Conservation (phyloP, 2,797 vertebrate species). For the Ctenopoma kingsleyae region DNA sequence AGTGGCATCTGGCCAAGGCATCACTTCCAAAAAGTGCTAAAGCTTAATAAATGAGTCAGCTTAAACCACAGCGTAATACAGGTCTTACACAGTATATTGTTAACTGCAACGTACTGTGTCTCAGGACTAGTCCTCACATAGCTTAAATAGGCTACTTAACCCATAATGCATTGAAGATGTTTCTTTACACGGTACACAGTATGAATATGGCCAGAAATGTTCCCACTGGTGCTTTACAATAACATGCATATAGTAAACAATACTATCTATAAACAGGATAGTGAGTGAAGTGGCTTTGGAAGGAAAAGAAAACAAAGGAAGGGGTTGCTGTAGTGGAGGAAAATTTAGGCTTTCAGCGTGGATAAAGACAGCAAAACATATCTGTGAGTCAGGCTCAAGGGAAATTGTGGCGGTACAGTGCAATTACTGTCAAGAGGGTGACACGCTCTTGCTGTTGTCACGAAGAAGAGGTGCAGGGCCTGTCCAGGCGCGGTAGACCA, state of each 20-base stretch:
- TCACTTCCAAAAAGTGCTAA: conserved; percentile 73
- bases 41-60: conserved; percentile 63
- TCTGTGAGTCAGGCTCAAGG: conserved; percentile 64
- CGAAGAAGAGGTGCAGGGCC: conserved; percentile 71
- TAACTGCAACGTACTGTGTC: conserved; percentile 8
- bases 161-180: conserved; percentile 28
- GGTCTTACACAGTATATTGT: conserved; percentile 23
- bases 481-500: conserved; percentile 90
- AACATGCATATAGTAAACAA: conserved; percentile 81
- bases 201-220: conserved; percentile 66
- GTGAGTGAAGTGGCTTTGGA: conserved; percentile 54
- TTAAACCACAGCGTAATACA: conserved; percentile 46
- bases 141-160: conserved; percentile 30
- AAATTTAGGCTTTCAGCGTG: conserved; percentile 38
- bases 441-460: conserved; percentile 69
- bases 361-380: conserved; percentile 63
- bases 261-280: conserved; percentile 62
- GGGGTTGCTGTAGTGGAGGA: conserved; percentile 7
- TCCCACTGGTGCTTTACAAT: conserved; percentile 66
- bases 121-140: conserved; percentile 28
- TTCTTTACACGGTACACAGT: conserved; percentile 53
- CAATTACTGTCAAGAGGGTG: conserved; percentile 79
- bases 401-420: conserved; percentile 41
- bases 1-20: conserved; percentile 71
- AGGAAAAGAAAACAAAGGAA: conserved; percentile 19